A percentile compares a stretch with the other conserved stretches of the same genome.
phyloP scores from a whole-genome alignment of 2,888 invertebrate genomes.

The Calephelis perditalis region DNA sequence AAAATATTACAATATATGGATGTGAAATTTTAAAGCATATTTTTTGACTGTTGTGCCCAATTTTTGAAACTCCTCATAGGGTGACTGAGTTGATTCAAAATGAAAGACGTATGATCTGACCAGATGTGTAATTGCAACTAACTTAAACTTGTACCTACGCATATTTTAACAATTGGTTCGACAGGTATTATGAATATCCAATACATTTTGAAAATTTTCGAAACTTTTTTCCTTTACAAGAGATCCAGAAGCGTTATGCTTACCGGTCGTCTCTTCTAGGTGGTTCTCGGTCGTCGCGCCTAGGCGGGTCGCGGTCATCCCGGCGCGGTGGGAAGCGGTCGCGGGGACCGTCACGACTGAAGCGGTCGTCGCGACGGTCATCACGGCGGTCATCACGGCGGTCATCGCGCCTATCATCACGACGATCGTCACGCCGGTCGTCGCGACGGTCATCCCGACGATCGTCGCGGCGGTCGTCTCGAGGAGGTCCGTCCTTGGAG shows the following conservation, averaged over 20 bases:
- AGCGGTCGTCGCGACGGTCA: constrained; percentile 33
- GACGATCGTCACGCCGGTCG: constrained; percentile 32
- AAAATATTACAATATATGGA: no score
- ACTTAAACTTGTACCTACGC: no score
- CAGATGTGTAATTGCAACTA: no score
- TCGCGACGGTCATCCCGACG: constrained; percentile 41
- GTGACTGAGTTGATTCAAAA: no score
- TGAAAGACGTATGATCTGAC: no score
- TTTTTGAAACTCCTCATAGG: no score
- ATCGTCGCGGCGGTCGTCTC: constrained; percentile 38
- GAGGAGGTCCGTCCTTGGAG: constrained; percentile 49
- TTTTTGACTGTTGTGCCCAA: no score
- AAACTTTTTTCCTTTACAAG: no score
- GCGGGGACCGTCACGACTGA: constrained; percentile 33
- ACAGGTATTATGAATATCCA: no score
- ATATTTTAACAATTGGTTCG: no score
- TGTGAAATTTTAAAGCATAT: no score
- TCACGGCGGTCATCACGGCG: constrained; percentile 44
- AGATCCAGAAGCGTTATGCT: constrained; percentile 18
- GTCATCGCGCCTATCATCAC: constrained; percentile 40
- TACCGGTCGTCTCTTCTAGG: constrained; percentile 56
- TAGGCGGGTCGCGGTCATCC: constrained; percentile 39
- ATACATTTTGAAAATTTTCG: no score
- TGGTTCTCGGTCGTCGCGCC: constrained; percentile 48
- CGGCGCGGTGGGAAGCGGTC: constrained; percentile 32